phyloP scores from a whole-genome alignment of 2,797 vertebrate species.

The Chiroxiphia lanceolata region DNA sequence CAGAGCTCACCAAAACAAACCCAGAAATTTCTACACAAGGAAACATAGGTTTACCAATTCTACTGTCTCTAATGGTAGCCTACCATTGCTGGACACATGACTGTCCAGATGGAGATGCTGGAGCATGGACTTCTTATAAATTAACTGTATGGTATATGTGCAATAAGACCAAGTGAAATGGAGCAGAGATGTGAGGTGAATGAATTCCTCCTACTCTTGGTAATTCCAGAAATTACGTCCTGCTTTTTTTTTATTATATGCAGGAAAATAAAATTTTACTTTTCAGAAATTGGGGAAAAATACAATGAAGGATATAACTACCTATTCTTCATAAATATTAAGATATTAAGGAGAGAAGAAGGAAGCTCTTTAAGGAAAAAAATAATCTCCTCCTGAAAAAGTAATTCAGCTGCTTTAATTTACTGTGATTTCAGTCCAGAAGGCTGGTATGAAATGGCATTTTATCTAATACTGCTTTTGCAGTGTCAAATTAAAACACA shows the following conservation, averaged over 20 bases:
- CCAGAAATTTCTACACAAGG: neutral
- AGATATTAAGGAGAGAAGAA: neutral
- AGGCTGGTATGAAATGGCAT: neutral
- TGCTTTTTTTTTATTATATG: neutral
- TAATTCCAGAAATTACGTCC: neutral
- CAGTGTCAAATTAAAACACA: neutral
- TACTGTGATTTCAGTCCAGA: too few species aligned
- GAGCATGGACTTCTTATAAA: neutral
- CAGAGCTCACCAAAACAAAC: neutral
- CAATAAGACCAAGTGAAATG: neutral
- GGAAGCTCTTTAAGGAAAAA: neutral
- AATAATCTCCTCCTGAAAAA: neutral
- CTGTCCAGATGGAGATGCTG: neutral
- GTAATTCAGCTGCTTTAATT: neutral
- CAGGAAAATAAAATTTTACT: neutral
- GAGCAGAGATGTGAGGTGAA: rapidly evolving
- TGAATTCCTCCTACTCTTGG: neutral
- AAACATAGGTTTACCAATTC: neutral
- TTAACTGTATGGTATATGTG: neutral
- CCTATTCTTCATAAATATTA: neutral
- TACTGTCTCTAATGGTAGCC: neutral
- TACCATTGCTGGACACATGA: neutral
- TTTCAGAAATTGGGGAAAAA: neutral
- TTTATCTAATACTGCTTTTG: neutral
- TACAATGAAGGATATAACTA: neutral